Base-by-base conservation (phyloP, 2,113 vertebrate genomes). In the Sander lucioperca region DNA sequence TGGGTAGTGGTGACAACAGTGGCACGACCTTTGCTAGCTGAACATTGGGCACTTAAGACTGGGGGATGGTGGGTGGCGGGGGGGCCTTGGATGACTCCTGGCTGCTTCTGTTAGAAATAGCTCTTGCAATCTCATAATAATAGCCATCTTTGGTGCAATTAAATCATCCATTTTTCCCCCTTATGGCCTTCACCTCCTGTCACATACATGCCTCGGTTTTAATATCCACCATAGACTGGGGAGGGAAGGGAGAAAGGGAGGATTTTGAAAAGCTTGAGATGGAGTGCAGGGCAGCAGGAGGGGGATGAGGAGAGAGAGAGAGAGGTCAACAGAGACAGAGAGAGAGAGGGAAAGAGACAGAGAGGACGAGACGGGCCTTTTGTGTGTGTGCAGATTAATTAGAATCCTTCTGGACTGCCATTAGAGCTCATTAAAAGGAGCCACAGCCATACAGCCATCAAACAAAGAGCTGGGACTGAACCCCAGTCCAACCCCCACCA, bases 111-210 rank as follows among this genome's bases (percentile, higher is more conserved):
- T 90, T 89, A 84, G 84, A 93, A 95, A 94, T 94, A 88, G 91
- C 91, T 92, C 92, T 91, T 86, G 87, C 91, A 91, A 92, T 95
- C 88, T 88, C 87, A 89, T 93, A 94, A 94, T 94, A 95, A 95
- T 92, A 95, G 92, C 89, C 89, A 92, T 93, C 92, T 93, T 94
- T 94, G 85, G 91, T 91, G 89, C 94, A 95, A 95, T 95, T 95
- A 95, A 94, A 94, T 92, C 89, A 75, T 93, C 87, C 63, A 88
- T 92, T 94, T 92, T 86, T 68, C 39, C 71, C 71, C 83, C 63
- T 48, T 71, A 58, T 77, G 86, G 84, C 84, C 86, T 92, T 90
- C 83, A 89, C 84, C 89, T 90, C 89, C 90, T 93, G 93, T 95
- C 92, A 94, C 88, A 92, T 86, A 83, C 86, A 88, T 76, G 83